Conservation (phyloP, 2,113 vertebrate species). For the Willisornis vidua region DNA sequence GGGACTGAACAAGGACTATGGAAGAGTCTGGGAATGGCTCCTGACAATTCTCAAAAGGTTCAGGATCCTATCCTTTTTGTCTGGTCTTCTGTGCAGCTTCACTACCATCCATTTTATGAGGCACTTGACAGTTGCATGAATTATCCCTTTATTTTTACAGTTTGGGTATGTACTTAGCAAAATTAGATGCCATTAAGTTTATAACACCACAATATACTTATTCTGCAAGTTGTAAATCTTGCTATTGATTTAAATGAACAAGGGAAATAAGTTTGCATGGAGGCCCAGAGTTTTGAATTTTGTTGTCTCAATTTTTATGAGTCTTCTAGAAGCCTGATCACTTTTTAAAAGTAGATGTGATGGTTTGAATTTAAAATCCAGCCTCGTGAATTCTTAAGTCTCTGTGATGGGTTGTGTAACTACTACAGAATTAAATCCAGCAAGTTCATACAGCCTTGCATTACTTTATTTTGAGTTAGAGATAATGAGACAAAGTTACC, state of each 20-base stretch:
- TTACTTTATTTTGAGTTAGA: neutral
- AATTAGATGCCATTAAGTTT: neutral
- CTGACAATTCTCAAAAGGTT: neutral
- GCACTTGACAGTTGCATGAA: neutral
- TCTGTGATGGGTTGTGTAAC: neutral
- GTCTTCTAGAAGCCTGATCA: accelerated
- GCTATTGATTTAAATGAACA: neutral
- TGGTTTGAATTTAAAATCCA: neutral
- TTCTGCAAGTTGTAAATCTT: neutral
- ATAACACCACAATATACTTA: neutral
- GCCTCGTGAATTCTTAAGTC: neutral
- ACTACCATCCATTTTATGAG: neutral
- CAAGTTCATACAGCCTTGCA: neutral
- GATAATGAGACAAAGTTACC: neutral
- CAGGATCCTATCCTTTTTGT: too few relatives aligned
- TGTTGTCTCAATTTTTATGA: neutral
- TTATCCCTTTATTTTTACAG: neutral
- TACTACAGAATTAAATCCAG: neutral
- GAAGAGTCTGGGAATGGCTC: neutral
- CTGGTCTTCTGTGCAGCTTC: neutral
- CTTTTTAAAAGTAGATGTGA: neutral
- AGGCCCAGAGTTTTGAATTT: neutral
- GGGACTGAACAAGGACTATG: neutral
- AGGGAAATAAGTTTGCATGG: neutral
- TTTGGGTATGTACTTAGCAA: neutral